Percentiles rank a stretch among this genome's conserved stretches.
phyloP scores from a whole-genome alignment of 2,113 vertebrate species.

The Pelecanoides urinatrix region DNA sequence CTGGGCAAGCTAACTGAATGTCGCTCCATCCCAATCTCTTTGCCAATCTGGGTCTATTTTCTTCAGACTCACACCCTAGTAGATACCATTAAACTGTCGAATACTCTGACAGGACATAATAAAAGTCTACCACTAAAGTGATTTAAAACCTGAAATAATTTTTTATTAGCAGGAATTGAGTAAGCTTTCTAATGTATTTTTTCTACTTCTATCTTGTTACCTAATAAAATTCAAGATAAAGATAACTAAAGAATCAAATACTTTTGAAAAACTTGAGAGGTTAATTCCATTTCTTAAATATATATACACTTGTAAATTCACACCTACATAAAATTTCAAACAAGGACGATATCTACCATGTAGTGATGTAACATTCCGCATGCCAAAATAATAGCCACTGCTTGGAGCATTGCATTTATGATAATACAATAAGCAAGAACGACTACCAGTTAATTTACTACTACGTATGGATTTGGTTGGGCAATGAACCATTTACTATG shows the following conservation, averaged over 20 bases:
- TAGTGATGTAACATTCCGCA: background rate
- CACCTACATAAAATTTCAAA: background rate
- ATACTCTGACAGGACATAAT: background rate
- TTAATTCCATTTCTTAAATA: background rate
- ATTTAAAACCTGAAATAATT: constrained; percentile 1
- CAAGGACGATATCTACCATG: background rate
- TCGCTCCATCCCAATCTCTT: background rate
- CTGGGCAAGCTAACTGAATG: rapidly evolving
- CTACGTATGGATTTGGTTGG: background rate
- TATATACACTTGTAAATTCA: background rate
- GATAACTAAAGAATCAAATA: background rate
- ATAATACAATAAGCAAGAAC: background rate
- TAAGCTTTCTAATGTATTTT: background rate
- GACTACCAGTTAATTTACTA: background rate
- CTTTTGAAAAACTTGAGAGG: background rate
- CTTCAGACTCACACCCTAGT: background rate
- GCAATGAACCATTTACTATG: background rate
- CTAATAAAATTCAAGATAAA: background rate
- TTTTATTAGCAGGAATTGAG: background rate
- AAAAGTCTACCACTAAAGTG: background rate
- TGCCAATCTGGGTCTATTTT: background rate
- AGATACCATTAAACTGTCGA: background rate
- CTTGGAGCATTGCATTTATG: background rate
- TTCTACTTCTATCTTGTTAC: background rate
- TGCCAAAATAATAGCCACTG: background rate